Conservation (phyloP, 2,888 invertebrate species). For the Netelia melanura region DNA sequence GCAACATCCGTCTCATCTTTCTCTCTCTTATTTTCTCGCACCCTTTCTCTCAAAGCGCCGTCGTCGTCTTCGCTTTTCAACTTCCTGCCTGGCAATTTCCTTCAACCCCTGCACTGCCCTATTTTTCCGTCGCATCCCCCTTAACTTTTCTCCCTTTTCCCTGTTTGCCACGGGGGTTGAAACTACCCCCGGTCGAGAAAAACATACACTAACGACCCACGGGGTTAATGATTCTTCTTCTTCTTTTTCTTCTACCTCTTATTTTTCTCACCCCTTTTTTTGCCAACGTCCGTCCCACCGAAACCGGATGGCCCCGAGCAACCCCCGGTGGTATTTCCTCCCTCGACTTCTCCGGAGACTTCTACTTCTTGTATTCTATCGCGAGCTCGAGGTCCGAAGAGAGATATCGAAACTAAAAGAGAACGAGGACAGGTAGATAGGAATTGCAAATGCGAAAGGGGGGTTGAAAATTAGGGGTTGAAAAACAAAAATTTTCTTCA, state of each 20-base stretch:
- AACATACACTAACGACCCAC: conserved; percentile 74
- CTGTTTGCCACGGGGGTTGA: conserved; percentile 36
- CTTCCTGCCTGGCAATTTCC: conserved; percentile 61
- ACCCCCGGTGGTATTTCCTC: conserved; percentile 26
- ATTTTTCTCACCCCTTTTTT: conserved; percentile 8
- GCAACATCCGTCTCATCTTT: conserved; percentile 32
- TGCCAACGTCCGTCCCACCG: conserved; percentile 54
- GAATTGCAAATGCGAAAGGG: neutral
- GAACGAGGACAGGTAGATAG: neutral
- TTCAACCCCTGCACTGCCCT: conserved; percentile 15
- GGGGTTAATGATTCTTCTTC: conserved; percentile 76
- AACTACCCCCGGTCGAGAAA: conserved; percentile 59
- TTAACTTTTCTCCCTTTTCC: conserved; percentile 17
- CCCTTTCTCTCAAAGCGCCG: neutral
- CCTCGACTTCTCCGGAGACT: conserved; percentile 23
- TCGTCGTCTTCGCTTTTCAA: conserved; percentile 66
- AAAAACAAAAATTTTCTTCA: neutral
- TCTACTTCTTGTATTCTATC: conserved; percentile 47
- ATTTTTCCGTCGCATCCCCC: conserved; percentile 8
- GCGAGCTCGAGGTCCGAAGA: conserved; percentile 29
- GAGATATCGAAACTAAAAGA: conserved; percentile 16
- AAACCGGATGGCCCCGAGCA: conserved; percentile 55
- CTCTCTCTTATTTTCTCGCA: conserved; percentile 15
- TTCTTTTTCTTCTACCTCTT: conserved; percentile 48
- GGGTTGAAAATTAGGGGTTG: neutral